Percentiles rank a stretch among this genome's conserved stretches.
Conservation (phyloP, 2,888 invertebrate genomes). For the Pemphredon lugubris region DNA sequence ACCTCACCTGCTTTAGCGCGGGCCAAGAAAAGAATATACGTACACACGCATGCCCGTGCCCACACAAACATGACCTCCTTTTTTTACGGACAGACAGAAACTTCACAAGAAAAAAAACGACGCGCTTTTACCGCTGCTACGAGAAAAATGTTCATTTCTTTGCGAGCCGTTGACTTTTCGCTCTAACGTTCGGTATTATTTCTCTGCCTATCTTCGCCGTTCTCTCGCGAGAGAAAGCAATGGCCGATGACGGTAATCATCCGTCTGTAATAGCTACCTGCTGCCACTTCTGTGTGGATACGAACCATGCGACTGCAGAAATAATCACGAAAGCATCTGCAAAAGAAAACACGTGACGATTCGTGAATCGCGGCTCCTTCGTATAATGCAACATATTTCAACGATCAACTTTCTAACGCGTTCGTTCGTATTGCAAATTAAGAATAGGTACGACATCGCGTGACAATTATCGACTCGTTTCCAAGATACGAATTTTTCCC, state of each 20-base stretch:
- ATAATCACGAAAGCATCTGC: neutral
- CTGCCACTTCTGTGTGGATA: slow-evolving; percentile 2
- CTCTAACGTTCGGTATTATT: neutral
- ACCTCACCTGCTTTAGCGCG: slow-evolving; percentile 56
- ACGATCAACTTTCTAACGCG: slow-evolving; percentile 8
- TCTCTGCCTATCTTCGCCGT: no score
- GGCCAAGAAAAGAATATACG: slow-evolving; percentile 24
- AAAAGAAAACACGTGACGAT: neutral
- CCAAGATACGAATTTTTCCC: slow-evolving; percentile 10
- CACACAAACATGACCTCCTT: slow-evolving; percentile 1
- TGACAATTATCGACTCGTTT: neutral
- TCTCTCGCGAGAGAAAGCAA: slow-evolving; percentile 29
- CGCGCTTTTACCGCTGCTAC: neutral
- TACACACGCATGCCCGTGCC: neutral
- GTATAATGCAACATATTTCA: neutral
- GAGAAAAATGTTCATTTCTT: slow-evolving; percentile 27
- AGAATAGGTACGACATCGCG: neutral
- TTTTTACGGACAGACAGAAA: slow-evolving; percentile 2
- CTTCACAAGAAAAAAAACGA: slow-evolving; percentile 6
- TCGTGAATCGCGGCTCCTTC: neutral
- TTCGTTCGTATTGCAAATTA: neutral
- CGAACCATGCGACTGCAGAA: no score
- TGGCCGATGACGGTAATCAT: slow-evolving; percentile 45
- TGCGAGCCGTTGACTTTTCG: slow-evolving; percentile 15
- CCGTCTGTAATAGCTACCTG: slow-evolving; percentile 38